Conservation (phyloP, 2,888 invertebrate genomes). For the Melitaea athalia region DNA sequence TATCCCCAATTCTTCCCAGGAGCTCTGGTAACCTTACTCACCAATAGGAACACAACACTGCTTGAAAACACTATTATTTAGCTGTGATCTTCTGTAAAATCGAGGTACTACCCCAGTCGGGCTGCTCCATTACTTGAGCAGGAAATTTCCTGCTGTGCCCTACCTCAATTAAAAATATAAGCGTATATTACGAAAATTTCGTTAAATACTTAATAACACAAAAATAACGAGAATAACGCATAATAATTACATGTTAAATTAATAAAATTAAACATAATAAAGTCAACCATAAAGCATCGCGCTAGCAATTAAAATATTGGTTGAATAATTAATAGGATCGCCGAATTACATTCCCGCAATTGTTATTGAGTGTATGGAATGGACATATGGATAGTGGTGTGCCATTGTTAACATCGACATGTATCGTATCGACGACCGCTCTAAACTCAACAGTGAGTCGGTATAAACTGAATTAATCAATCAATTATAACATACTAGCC, state of each 20-base stretch:
- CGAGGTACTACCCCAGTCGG: no score
- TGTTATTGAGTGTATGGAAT: conserved; percentile 52
- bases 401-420: background rate
- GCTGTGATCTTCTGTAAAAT: no score
- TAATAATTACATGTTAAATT: conserved; percentile 24
- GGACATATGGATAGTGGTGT: conserved; percentile 43
- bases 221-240: conserved; percentile 10
- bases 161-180: background rate
- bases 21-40: no score
- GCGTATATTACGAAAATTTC: background rate
- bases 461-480: no score
- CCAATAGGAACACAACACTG: no score
- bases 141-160: no score
- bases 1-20: no score
- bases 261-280: conserved; percentile 37
- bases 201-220: background rate
- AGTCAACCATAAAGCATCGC: conserved; percentile 44
- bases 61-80: no score
- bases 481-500: no score
- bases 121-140: no score
- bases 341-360: conserved; percentile 54
- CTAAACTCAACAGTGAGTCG: no score
- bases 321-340: conserved; percentile 64
- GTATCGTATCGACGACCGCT: background rate
- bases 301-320: conserved; percentile 52